Conservation (phyloP, 2,888 invertebrate species). For the Dione vanillae region DNA sequence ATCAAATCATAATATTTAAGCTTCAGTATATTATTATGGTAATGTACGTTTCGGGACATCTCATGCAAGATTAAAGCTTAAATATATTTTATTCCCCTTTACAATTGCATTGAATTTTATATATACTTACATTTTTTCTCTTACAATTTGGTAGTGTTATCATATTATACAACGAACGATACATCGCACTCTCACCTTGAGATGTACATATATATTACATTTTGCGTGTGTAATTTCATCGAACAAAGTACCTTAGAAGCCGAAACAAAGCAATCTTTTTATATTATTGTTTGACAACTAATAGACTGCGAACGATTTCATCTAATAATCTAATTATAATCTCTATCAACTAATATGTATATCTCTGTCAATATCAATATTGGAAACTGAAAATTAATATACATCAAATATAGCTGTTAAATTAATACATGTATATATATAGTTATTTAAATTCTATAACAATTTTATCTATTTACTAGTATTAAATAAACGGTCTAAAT, state of each 20-base stretch:
- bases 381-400: too few relatives aligned
- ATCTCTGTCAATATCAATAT: too few relatives aligned
- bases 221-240: neutral
- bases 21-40: neutral
- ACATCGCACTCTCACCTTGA: neutral
- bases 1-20: constrained; percentile 9
- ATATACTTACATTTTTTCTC: neutral
- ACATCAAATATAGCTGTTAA: too few relatives aligned
- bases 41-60: neutral
- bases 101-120: neutral
- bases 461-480: too few relatives aligned
- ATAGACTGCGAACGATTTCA: too few relatives aligned
- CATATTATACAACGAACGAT: too few relatives aligned
- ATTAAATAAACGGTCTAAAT: too few relatives aligned
- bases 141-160: neutral
- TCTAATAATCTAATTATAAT: too few relatives aligned
- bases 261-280: neutral
- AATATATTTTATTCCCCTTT: neutral
- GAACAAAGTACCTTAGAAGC: neutral
- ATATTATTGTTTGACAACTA: neutral
- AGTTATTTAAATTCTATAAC: too few relatives aligned
- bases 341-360: too few relatives aligned
- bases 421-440: too few relatives aligned
- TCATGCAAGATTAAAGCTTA: neutral
- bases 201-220: neutral